phyloP scores from a whole-genome alignment of 1,140 invertebrate genomes.

The Papilio machaon region DNA sequence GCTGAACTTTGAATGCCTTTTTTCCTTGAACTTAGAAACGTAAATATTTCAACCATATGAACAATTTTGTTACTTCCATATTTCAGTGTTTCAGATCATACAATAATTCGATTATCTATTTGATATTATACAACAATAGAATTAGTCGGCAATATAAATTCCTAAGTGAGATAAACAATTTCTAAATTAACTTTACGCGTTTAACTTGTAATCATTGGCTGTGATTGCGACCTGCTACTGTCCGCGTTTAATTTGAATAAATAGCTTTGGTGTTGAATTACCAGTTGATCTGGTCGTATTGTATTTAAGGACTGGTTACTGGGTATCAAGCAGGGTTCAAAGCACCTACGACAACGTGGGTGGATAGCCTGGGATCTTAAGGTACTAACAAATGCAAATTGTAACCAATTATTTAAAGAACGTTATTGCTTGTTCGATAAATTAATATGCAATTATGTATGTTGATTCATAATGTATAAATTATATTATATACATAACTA shows the following conservation, averaged over 20 bases:
- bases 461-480: conserved; percentile 5
- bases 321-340: conserved; percentile 27
- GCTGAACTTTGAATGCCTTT: too few relatives aligned
- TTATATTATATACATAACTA: background rate
- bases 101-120: background rate
- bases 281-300: conserved; percentile 45
- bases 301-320: conserved; percentile 29
- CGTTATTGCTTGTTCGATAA: background rate
- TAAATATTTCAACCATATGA: too few relatives aligned
- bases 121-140: background rate
- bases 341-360: conserved; percentile 10
- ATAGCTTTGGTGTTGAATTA: conserved; percentile 49
- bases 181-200: background rate
- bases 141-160: background rate
- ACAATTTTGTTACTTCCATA: too few relatives aligned
- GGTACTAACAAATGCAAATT: background rate
- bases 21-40: too few relatives aligned
- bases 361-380: conserved; percentile 2
- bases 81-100: too few relatives aligned
- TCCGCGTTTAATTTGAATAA: conserved; percentile 55
- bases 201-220: conserved; percentile 24
- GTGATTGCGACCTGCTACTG: conserved; percentile 46
- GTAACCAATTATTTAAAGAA: conserved; percentile 6
- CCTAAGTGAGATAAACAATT: background rate
- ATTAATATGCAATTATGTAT: background rate